A percentile compares a stretch with the other conserved stretches of the same genome.
These are phyloP conservation scores for Synergus laeviventris DNA, from an alignment of 2,888 invertebrate genomes.

Conservation along the genomic window DNA sequence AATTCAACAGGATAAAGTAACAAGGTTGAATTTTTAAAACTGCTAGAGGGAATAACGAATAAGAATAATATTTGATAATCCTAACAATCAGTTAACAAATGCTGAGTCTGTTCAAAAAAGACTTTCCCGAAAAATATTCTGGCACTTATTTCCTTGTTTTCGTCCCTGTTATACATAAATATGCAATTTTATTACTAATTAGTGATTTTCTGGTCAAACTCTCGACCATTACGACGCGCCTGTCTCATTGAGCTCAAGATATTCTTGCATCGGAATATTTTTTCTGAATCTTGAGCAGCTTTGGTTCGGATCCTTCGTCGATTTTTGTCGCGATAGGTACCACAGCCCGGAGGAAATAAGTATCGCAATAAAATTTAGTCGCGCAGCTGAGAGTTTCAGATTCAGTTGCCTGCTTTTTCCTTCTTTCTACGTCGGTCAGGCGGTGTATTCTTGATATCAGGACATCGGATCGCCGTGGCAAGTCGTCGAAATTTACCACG, in stretches of 20 bases:
- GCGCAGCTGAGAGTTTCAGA: slow-evolving; percentile 11
- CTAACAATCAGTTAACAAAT: not conserved
- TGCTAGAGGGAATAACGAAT: not conserved
- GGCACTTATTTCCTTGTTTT: slow-evolving; percentile 5
- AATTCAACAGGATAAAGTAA: not conserved
- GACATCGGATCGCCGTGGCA: slow-evolving; percentile 52
- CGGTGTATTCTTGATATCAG: slow-evolving; percentile 48
- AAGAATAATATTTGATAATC: not conserved
- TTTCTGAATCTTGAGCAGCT: slow-evolving; percentile 14
- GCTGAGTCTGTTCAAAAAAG: not conserved
- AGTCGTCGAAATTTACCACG: slow-evolving; percentile 61
- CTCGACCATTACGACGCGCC: not conserved
- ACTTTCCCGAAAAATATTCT: not conserved
- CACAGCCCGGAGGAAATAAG: slow-evolving; percentile 16
- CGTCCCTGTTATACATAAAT: slow-evolving; percentile 20
- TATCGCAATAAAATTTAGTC: slow-evolving; percentile 39
- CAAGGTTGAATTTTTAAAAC: not conserved
- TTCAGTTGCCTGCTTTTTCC: slow-evolving; percentile 13
- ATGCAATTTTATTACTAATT: slow-evolving; percentile 33
- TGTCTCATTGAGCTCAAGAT: slow-evolving; percentile 12
- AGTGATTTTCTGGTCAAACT: slow-evolving; percentile 4
- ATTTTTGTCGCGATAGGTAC: slow-evolving; percentile 33
- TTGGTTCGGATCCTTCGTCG: slow-evolving; percentile 10
- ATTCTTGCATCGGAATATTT: not conserved
- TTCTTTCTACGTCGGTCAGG: slow-evolving; percentile 24